A percentile compares a stretch with the other conserved stretches of the same genome.
Evolutionary conservation across 2,113 vertebrate genomes (phyloP).

Genomic region (Embiotoca jacksoni): DNA sequence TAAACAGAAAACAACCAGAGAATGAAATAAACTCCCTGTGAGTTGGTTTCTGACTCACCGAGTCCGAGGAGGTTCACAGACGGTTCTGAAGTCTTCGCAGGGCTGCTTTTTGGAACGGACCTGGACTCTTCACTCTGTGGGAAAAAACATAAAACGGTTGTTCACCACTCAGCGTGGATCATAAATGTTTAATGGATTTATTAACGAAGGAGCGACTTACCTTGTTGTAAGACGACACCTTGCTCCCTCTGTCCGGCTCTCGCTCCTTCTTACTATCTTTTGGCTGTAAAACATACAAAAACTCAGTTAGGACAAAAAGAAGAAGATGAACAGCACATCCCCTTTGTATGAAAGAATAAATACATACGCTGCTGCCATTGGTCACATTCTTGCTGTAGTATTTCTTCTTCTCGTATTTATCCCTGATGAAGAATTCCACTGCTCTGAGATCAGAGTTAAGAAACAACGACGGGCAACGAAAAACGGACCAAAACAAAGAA

Average conservation of each 20-base stretch:
- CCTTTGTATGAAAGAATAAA: neutral
- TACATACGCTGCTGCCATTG: conserved; percentile 91
- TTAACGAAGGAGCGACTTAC: conserved; percentile 34
- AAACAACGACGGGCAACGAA: neutral
- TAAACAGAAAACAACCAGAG: conserved; percentile 8
- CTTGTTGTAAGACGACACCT: conserved; percentile 75
- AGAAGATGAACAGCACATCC: too few relatives aligned
- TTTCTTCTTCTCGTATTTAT: conserved; percentile 99
- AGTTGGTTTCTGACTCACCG: conserved; percentile 83
- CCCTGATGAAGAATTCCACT: conserved; percentile 98
- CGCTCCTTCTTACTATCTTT: conserved; percentile 91
- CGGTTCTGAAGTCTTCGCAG: conserved; percentile 88
- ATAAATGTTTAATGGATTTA: neutral
- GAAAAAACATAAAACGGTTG: conserved; percentile 30
- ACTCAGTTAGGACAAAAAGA: neutral
- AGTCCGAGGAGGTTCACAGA: conserved; percentile 94
- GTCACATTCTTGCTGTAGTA: conserved; percentile 93
- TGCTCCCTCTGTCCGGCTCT: conserved; percentile 87
- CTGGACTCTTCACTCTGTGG: conserved; percentile 90
- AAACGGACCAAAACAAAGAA: neutral
- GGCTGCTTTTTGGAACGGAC: conserved; percentile 89
- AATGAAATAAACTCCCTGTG: conserved; percentile 4
- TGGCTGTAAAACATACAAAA: conserved; percentile 54
- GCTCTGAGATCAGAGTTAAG: conserved; percentile 85
- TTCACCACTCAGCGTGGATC: neutral